These are phyloP conservation scores for Pantelozetes paolii DNA, from an alignment of 2,888 invertebrate species.

Conservation along the genomic window DNA sequence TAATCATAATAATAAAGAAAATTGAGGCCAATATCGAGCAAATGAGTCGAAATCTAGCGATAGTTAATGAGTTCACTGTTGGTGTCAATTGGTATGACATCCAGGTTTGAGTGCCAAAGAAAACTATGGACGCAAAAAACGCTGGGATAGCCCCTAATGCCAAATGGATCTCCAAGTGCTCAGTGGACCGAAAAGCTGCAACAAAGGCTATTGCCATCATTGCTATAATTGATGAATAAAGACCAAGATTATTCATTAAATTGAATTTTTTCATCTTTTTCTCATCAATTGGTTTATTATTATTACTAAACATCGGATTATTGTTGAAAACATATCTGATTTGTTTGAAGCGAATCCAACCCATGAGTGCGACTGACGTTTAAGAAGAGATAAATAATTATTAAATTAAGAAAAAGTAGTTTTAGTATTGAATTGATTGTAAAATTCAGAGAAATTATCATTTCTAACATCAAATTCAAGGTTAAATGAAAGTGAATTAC, in stretches of 20 bases:
- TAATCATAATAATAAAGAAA: not conserved
- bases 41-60: not conserved
- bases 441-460: no score
- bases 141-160: not conserved
- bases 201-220: not conserved
- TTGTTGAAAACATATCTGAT: not conserved
- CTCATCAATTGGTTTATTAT: not conserved
- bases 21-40: not conserved
- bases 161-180: not conserved
- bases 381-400: not conserved
- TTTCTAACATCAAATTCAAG: no score
- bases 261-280: not conserved
- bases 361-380: not conserved
- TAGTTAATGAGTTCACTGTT: not conserved
- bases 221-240: not conserved
- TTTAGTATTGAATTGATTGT: not conserved
- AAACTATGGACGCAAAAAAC: not conserved
- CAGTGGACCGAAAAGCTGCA: slow-evolving; percentile 4
- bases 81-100: not conserved
- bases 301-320: not conserved
- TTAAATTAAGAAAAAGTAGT: not conserved
- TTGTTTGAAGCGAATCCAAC: slow-evolving; percentile 33
- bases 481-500: no score
- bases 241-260: not conserved
- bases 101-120: not conserved